Percentiles rank a stretch among this genome's conserved stretches.
Conservation (phyloP, 2,797 vertebrate species). For the Sebastes iracundus region DNA sequence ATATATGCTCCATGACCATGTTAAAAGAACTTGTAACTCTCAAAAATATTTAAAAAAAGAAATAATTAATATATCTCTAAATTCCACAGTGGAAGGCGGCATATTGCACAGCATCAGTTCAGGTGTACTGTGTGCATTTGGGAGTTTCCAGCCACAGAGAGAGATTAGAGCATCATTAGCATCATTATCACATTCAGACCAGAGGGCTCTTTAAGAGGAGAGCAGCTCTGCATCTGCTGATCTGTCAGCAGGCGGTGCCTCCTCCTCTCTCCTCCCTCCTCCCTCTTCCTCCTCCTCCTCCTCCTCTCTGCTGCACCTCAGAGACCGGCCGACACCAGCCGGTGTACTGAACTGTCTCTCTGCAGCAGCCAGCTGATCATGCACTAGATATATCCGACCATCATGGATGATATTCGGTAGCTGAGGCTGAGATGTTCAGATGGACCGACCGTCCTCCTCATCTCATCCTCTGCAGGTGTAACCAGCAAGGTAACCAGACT, state of each 20-base stretch:
- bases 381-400: too few species aligned
- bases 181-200: too few species aligned
- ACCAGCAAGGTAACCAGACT: not conserved
- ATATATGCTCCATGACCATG: too few species aligned
- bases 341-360: rapidly evolving
- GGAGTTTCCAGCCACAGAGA: not conserved
- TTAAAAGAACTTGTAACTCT: too few species aligned
- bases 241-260: constrained; percentile 48
- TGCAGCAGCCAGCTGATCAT: not conserved
- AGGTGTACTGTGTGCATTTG: too few species aligned
- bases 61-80: too few species aligned
- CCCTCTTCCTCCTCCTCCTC: not conserved
- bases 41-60: too few species aligned
- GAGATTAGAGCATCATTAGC: too few species aligned
- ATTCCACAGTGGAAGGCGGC: too few species aligned
- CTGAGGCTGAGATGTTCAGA: not conserved
- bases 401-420: not conserved
- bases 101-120: too few species aligned
- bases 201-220: constrained; percentile 70
- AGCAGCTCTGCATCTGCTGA: constrained; percentile 55
- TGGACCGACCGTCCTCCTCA: not conserved
- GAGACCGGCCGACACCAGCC: not conserved
- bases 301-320: constrained; percentile 28
- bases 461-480: constrained; percentile 23
- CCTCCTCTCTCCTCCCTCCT: too few species aligned